Evolutionary conservation across 1,140 invertebrate genomes (phyloP), one percentile per base, ranked within the genome.

Genomic region (Macrostomum lignano): DNA sequence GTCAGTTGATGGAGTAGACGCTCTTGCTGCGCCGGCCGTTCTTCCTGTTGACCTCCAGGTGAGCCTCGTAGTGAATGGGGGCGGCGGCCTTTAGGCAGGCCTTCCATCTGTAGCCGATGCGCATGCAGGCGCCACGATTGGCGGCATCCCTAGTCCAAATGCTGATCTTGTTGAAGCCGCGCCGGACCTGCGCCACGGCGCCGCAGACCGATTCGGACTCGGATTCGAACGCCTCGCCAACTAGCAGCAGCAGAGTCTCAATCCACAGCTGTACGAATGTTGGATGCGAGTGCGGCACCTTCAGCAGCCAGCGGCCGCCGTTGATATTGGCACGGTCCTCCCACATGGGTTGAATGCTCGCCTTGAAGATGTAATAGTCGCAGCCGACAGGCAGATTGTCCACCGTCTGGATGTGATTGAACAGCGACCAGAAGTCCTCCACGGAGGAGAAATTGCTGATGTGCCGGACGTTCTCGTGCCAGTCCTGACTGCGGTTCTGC

Each of bases 331-430:
- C 67, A 33, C 67, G 66, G 61, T 96, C 86, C 62, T 96, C 88
- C 86, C 86, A 94, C 82, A 91, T 93, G 3, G 86, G 86, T 41
- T 73, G 70, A 42, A 93, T 77, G 9, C 78, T 81, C 53, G 77
- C 55, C 62, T 91, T 91, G 57, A 94, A 94, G 35, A 94, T 65
- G 11, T 77, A 84, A 58, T 93, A 94, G 53, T 93, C 84, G 57
- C 73, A 78, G 22, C 79, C 79, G 44, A 70, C 63, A 41, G 68
- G 68, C 1, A 94, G 54, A 47, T 82, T 77, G 39, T 76, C 84
- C 2, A 82, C 76, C 43, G 81, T 66, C 37, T 74, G 67, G 43
- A 93, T 62, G 58, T 91, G 78, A 54, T 74, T 72, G 59, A 94
- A 93, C 33, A 79, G 62, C 23, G 69, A 67, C 86, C 86, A 94